Evolutionary conservation across 2,797 vertebrate genomes (phyloP).

Genomic region (Lindbergichthys nudifrons): DNA sequence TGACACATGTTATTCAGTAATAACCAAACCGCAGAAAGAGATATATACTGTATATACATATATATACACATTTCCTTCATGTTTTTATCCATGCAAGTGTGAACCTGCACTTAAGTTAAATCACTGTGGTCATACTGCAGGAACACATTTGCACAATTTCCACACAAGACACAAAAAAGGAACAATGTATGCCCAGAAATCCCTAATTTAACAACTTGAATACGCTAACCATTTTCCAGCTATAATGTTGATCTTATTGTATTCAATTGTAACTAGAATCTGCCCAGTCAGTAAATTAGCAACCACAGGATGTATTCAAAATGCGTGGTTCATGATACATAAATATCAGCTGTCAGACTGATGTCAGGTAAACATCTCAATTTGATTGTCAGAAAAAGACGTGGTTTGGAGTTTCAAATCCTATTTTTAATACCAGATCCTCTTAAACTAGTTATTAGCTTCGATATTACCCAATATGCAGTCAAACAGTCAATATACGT

Average conservation of each 20-base stretch:
- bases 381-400: conserved; percentile 4
- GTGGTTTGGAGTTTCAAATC: conserved; percentile 6
- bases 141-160: not conserved
- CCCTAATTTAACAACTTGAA: not conserved
- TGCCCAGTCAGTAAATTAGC: not conserved
- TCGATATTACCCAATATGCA: not conserved
- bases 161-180: not conserved
- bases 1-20: not conserved
- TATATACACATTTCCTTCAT: conserved; percentile 4
- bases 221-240: not conserved
- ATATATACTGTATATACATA: conserved; percentile 6
- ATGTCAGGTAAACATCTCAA: conserved; percentile 6
- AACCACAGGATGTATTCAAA: not conserved
- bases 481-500: conserved; percentile 28
- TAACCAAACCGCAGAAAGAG: not conserved
- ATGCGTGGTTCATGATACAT: not conserved
- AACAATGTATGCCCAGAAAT: not conserved
- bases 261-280: not conserved
- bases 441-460: conserved; percentile 18
- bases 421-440: not conserved
- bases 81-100: conserved; percentile 14
- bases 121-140: not conserved
- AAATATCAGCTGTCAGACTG: conserved; percentile 7
- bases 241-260: conserved; percentile 4
- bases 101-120: not conserved